phyloP scores from a whole-genome alignment of 1,140 invertebrate species.

The Bombus turneri region DNA sequence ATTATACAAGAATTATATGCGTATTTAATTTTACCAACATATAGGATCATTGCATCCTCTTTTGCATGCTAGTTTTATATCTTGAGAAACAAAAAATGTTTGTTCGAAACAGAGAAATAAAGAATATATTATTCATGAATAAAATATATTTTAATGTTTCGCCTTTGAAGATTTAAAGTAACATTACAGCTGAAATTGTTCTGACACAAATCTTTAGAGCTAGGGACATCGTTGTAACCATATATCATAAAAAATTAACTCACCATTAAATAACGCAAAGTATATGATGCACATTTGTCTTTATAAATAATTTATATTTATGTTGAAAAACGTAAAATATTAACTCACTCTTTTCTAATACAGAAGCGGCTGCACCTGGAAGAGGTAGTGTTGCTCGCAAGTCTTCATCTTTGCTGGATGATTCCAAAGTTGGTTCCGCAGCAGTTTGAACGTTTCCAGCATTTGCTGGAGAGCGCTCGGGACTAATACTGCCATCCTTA shows the following conservation, averaged over 20 bases:
- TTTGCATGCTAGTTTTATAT: slow-evolving; percentile 50
- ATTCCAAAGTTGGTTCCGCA: slow-evolving; percentile 66
- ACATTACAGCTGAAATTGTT: slow-evolving; percentile 52
- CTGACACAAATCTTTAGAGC: slow-evolving; percentile 37
- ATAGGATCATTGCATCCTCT: slow-evolving; percentile 46
- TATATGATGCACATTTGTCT: slow-evolving; percentile 4
- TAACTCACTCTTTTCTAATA: slow-evolving; percentile 79
- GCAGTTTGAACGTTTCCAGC: slow-evolving; percentile 56
- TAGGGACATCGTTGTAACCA: slow-evolving; percentile 17
- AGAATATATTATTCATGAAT: slow-evolving; percentile 38
- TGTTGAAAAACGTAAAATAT: slow-evolving; percentile 26
- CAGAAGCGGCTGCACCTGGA: slow-evolving; percentile 60
- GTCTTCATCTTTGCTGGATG: slow-evolving; percentile 80
- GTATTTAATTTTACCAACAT: slow-evolving; percentile 47
- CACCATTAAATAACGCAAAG: slow-evolving; percentile 29
- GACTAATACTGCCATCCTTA: slow-evolving; percentile 83
- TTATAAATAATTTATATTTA: slow-evolving; percentile 27
- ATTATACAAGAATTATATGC: not conserved
- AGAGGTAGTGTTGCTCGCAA: slow-evolving; percentile 74
- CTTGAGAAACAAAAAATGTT: slow-evolving; percentile 36
- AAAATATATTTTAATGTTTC: slow-evolving; percentile 38
- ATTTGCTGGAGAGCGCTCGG: slow-evolving; percentile 67
- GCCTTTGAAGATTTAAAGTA: slow-evolving; percentile 47
- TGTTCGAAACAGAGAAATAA: slow-evolving; percentile 17
- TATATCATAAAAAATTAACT: slow-evolving; percentile 8